Evolutionary conservation across 2,888 invertebrate genomes (phyloP).

Genomic region (Griposia aprilina): DNA sequence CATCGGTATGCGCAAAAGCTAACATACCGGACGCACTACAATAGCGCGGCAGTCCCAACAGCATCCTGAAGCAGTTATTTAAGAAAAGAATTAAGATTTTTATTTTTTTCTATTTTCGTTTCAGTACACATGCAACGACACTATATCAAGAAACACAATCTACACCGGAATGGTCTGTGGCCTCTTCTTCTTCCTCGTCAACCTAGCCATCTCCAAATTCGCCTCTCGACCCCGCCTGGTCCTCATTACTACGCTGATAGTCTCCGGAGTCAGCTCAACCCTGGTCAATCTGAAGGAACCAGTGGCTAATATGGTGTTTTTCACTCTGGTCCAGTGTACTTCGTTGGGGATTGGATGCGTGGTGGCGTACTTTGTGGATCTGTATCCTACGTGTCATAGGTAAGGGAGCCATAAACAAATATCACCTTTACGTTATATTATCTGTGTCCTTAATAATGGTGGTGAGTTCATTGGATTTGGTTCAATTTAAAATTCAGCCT

Average conservation of each 20-base stretch:
- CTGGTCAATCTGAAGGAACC: constrained; percentile 85
- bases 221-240: constrained; percentile 88
- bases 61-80: no score
- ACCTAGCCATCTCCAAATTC: constrained; percentile 82
- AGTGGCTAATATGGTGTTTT: constrained; percentile 74
- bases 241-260: constrained; percentile 80
- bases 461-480: no score
- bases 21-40: no score
- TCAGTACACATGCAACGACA: constrained; percentile 74
- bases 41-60: no score
- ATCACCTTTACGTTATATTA: no score
- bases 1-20: no score
- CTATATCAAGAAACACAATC: constrained; percentile 89
- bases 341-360: constrained; percentile 74
- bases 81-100: no score
- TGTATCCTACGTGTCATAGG: constrained; percentile 81
- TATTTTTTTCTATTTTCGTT: constrained; percentile 34
- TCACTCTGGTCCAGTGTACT: constrained; percentile 74
- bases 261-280: constrained; percentile 88
- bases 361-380: constrained; percentile 77
- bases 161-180: constrained; percentile 91
- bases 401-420: constrained; percentile 36
- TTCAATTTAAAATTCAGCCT: no score
- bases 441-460: no score
- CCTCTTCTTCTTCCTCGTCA: constrained; percentile 88